phyloP scores from a whole-genome alignment of 1,140 invertebrate genomes.

The Bombus pyrosoma region DNA sequence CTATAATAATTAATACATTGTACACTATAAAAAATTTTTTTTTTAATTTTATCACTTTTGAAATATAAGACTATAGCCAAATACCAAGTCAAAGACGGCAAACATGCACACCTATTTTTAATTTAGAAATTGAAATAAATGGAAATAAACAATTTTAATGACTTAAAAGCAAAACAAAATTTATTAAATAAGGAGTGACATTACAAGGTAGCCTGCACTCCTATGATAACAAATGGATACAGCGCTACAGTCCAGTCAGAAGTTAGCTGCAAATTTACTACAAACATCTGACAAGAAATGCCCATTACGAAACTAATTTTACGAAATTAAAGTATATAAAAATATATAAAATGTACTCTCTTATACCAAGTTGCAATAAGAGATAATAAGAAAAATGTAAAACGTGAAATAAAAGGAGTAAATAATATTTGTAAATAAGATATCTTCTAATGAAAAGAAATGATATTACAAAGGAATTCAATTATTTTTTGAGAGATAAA shows the following conservation, averaged over 20 bases:
- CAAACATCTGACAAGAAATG: conserved; percentile 76
- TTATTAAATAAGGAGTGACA: conserved; percentile 66
- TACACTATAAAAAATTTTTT: conserved; percentile 5
- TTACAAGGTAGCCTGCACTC: conserved; percentile 76
- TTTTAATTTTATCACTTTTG: background rate
- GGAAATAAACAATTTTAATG: conserved; percentile 37
- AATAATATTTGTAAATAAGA: background rate
- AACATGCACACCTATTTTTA: conserved; percentile 48
- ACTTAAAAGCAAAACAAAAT: conserved; percentile 47
- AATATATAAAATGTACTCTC: background rate
- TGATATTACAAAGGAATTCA: background rate
- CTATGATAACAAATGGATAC: conserved; percentile 77
- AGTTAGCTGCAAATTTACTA: conserved; percentile 60
- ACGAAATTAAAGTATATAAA: background rate
- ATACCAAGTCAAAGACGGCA: conserved; percentile 4
- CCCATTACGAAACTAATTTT: conserved; percentile 35
- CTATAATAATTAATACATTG: background rate
- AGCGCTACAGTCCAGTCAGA: conserved; percentile 73
- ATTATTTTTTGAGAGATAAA: background rate
- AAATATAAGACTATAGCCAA: conserved; percentile 7
- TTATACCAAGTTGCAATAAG: background rate
- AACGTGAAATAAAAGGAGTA: background rate
- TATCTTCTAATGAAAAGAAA: background rate
- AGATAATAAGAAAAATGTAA: background rate
- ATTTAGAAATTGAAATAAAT: conserved; percentile 26